Percentiles rank a stretch among this genome's conserved stretches.
phyloP scores from a whole-genome alignment of 2,888 invertebrate species.

The Gnatocerus cornutus region DNA sequence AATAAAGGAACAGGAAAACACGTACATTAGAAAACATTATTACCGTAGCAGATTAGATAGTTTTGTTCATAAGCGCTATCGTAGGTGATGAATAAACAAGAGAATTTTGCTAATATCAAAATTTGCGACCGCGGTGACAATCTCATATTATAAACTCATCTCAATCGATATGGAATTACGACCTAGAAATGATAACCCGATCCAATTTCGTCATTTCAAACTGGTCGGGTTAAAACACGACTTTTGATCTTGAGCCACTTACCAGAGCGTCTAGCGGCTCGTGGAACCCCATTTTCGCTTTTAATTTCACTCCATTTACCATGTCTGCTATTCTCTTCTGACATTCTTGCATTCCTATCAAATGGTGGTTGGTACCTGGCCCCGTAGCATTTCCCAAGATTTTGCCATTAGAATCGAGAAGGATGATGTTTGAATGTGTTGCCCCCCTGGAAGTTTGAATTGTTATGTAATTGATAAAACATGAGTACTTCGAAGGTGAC shows the following conservation, averaged over 20 bases:
- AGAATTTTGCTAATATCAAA: slow-evolving; percentile 5
- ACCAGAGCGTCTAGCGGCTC: slow-evolving; percentile 81
- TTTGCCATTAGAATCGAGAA: slow-evolving; percentile 82
- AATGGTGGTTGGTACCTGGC: slow-evolving; percentile 88
- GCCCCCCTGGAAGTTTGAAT: slow-evolving; percentile 80
- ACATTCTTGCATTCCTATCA: slow-evolving; percentile 87
- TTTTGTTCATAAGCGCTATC: slow-evolving; percentile 15
- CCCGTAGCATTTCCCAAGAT: slow-evolving; percentile 79
- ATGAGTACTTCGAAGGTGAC: neutral
- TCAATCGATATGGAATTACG: slow-evolving; percentile 19
- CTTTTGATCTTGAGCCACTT: slow-evolving; percentile 63
- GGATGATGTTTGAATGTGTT: slow-evolving; percentile 86
- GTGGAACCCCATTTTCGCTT: slow-evolving; percentile 76
- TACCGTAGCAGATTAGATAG: slow-evolving; percentile 23
- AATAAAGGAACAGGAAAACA: slow-evolving; percentile 11
- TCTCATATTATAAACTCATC: slow-evolving; percentile 5
- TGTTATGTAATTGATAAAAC: slow-evolving; percentile 1
- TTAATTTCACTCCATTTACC: slow-evolving; percentile 79
- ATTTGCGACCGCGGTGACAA: neutral
- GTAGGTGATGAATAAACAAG: slow-evolving; percentile 9
- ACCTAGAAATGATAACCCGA: slow-evolving; percentile 31
- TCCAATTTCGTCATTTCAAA: slow-evolving; percentile 19
- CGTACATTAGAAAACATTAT: slow-evolving; percentile 14
- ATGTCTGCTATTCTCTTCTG: slow-evolving; percentile 82
- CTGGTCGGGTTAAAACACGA: neutral